phyloP scores from a whole-genome alignment of 1,140 invertebrate genomes.

The Gonatopus flavifemur region DNA sequence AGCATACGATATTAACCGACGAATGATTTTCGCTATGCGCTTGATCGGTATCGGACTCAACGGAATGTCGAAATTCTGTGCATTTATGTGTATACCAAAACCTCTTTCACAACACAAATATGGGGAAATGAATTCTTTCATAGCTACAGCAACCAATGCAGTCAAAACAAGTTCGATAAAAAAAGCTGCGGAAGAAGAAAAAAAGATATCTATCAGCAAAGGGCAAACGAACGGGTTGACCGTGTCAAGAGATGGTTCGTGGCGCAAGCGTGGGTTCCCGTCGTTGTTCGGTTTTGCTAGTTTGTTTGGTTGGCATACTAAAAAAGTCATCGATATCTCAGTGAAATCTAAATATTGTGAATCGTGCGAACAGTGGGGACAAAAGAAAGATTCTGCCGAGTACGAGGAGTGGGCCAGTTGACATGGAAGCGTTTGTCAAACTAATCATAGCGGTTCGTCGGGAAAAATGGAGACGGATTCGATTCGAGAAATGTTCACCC shows the following conservation, averaged over 20 bases:
- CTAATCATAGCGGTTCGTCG: slow-evolving; percentile 13
- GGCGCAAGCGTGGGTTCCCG: slow-evolving; percentile 9
- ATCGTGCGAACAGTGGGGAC: slow-evolving; percentile 6
- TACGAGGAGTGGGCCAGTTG: slow-evolving; percentile 2
- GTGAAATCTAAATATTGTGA: slow-evolving; percentile 11
- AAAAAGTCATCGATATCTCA: no score
- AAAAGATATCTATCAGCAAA: slow-evolving; percentile 8
- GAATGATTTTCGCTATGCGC: slow-evolving; percentile 6
- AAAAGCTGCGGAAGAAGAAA: slow-evolving; percentile 9
- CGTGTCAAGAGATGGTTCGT: slow-evolving; percentile 11
- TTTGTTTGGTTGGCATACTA: slow-evolving; percentile 14
- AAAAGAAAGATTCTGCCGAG: slow-evolving; percentile 4
- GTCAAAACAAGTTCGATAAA: slow-evolving; percentile 7
- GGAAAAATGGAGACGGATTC: slow-evolving; percentile 16
- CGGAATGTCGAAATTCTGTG: slow-evolving; percentile 8
- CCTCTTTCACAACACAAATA: slow-evolving; percentile 10
- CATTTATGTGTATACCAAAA: slow-evolving; percentile 13
- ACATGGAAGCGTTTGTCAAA: neutral
- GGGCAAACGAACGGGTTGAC: slow-evolving; percentile 6
- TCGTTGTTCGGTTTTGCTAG: slow-evolving; percentile 7
- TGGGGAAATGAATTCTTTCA: slow-evolving; percentile 9
- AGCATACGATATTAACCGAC: neutral
- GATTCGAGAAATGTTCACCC: slow-evolving; percentile 12
- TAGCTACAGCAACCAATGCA: slow-evolving; percentile 10
- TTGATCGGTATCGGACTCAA: slow-evolving; percentile 2